phyloP scores from a whole-genome alignment of 2,797 vertebrate genomes.

The Delichon dasypus region DNA sequence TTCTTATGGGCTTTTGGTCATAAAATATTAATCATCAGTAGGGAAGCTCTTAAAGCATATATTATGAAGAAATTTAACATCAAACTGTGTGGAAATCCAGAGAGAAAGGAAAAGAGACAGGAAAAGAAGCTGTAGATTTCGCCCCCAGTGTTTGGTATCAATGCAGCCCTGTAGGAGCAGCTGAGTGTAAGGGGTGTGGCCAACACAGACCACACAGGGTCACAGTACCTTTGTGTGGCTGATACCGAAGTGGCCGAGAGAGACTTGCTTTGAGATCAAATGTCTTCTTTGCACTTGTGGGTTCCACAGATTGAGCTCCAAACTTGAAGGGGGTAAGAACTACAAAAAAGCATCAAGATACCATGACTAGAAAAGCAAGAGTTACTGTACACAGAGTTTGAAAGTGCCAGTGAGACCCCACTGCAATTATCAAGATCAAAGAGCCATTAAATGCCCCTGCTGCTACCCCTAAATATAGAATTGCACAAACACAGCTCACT shows the following conservation, averaged over 20 bases:
- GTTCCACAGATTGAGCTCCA: conserved; percentile 55
- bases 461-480: background rate
- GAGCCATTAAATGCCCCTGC: background rate
- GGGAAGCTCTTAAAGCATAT: background rate
- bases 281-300: conserved; percentile 80
- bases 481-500: background rate
- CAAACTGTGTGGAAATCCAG: background rate
- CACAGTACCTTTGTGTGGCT: conserved; percentile 88
- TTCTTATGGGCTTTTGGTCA: background rate
- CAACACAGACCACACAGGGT: background rate
- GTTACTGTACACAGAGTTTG: background rate
- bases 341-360: conserved; percentile 21
- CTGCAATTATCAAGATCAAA: background rate
- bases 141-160: too few species aligned
- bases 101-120: background rate
- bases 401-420: background rate
- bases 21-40: background rate
- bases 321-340: conserved; percentile 82
- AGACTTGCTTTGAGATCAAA: conserved; percentile 95
- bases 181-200: background rate
- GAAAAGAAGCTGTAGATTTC: background rate
- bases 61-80: background rate
- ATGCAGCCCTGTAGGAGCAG: background rate
- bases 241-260: conserved; percentile 87
- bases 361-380: background rate